A percentile compares a stretch with the other conserved stretches of the same genome.
phyloP scores from a whole-genome alignment of 2,888 invertebrate species.

The Oeneis ivallda region DNA sequence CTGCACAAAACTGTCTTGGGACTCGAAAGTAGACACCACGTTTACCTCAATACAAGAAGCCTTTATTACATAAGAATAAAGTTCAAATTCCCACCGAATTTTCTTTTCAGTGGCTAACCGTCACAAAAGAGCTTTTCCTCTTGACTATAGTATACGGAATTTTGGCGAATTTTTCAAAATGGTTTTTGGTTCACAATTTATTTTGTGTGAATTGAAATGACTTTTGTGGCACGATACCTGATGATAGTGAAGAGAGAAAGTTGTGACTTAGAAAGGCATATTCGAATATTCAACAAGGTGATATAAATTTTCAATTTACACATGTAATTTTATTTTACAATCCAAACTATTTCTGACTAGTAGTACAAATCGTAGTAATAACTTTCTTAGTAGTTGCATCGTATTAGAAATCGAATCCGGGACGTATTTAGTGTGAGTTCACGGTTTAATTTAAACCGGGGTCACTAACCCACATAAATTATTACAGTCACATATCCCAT shows the following conservation, averaged over 20 bases:
- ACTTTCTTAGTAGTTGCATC: too few relatives aligned
- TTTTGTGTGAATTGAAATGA: conserved; percentile 15
- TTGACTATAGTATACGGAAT: conserved; percentile 41
- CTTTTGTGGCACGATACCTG: not conserved
- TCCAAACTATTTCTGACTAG: too few relatives aligned
- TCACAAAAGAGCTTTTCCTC: conserved; percentile 46
- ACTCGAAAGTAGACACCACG: conserved; percentile 46
- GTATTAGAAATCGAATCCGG: too few relatives aligned
- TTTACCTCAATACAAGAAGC: conserved; percentile 30
- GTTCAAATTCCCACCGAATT: conserved; percentile 25
- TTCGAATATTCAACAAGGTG: too few relatives aligned
- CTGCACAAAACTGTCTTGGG: conserved; percentile 23
- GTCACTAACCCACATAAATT: conserved; percentile 13
- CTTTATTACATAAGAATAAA: conserved; percentile 22
- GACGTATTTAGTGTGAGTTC: too few relatives aligned
- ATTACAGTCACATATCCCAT: conserved; percentile 18
- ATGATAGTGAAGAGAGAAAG: too few relatives aligned
- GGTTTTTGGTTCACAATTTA: conserved; percentile 33
- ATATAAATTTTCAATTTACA: too few relatives aligned
- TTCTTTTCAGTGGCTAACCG: conserved; percentile 34
- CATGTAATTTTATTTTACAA: too few relatives aligned
- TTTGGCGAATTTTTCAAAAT: conserved; percentile 39
- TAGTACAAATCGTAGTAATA: too few relatives aligned
- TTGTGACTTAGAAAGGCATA: too few relatives aligned
- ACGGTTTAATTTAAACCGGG: not conserved